Evolutionary conservation across 1,140 invertebrate species (phyloP).

Genomic region (Bactericera cockerelli): DNA sequence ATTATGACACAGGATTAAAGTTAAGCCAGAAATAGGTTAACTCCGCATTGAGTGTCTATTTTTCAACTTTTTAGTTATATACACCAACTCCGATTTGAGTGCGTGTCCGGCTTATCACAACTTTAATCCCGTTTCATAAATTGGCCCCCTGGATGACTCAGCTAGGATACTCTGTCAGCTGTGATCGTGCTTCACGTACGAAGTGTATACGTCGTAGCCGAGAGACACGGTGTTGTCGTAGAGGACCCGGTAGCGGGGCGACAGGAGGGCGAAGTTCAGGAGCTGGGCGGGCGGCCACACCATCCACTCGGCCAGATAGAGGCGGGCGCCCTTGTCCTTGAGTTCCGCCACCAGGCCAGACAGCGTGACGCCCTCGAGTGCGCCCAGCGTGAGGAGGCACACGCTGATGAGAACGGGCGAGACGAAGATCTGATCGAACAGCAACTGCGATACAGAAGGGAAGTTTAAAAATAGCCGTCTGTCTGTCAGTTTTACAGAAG

Average conservation of each 20-base stretch:
- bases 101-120: too few species aligned
- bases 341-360: conserved; percentile 52
- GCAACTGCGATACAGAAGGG: too few species aligned
- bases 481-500: too few species aligned
- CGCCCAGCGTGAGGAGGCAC: conserved; percentile 62
- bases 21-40: too few species aligned
- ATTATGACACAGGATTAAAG: too few species aligned
- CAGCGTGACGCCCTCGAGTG: conserved; percentile 47
- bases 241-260: conserved; percentile 65
- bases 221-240: conserved; percentile 83
- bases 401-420: conserved; percentile 67
- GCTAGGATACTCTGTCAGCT: too few species aligned
- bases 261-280: conserved; percentile 77
- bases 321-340: conserved; percentile 53
- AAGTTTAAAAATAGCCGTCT: too few species aligned
- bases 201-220: conserved; percentile 84
- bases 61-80: too few species aligned
- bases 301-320: conserved; percentile 68
- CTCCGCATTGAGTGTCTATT: too few species aligned
- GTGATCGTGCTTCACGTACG: conserved; percentile 59
- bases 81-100: too few species aligned
- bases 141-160: too few species aligned
- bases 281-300: conserved; percentile 70
- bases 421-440: conserved; percentile 74
- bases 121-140: too few species aligned